phyloP scores from a whole-genome alignment of 2,113 vertebrate species.

The Eleginops maclovinus region DNA sequence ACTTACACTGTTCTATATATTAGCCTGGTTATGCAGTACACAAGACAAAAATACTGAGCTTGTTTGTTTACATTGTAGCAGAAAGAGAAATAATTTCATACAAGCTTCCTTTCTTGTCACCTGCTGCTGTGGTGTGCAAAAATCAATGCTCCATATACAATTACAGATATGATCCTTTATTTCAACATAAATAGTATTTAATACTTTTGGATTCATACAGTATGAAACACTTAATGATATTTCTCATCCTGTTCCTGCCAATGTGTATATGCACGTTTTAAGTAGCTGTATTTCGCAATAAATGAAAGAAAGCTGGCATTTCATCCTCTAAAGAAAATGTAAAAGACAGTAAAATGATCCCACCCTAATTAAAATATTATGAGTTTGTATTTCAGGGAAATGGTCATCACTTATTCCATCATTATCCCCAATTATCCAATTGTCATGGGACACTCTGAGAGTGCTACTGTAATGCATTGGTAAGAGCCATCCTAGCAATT shows the following conservation, averaged over 20 bases:
- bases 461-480: constrained; percentile 70
- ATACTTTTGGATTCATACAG: background rate
- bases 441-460: constrained; percentile 58
- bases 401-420: constrained; percentile 68
- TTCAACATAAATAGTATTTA: background rate
- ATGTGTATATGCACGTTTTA: background rate
- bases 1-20: background rate
- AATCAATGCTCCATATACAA: background rate
- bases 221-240: too few species aligned
- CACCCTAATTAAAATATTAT: constrained; percentile 69
- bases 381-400: constrained; percentile 73
- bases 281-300: background rate
- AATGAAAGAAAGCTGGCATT: background rate
- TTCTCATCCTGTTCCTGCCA: background rate
- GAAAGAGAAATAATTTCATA: background rate
- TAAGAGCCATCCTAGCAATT: constrained; percentile 73
- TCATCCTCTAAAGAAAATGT: constrained; percentile 18
- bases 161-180: background rate
- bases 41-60: background rate
- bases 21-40: background rate
- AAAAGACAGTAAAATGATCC: constrained; percentile 52
- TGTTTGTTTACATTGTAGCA: background rate
- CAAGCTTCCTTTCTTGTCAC: background rate
- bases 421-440: constrained; percentile 70
- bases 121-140: constrained; percentile 4